Evolutionary conservation across 2,888 invertebrate species (phyloP).

Genomic region (Busseola fusca): DNA sequence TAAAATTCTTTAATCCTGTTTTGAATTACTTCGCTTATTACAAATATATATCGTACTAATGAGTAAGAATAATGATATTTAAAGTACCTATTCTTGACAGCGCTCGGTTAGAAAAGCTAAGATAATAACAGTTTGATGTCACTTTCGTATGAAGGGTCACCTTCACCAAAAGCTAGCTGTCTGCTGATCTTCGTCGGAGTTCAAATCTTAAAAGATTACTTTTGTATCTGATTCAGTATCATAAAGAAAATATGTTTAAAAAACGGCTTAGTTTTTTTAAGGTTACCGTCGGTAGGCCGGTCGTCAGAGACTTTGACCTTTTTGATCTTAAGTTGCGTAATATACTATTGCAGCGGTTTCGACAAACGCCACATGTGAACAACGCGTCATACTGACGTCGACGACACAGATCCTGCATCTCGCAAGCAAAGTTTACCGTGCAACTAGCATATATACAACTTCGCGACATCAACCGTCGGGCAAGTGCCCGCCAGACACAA

Average conservation of each 20-base stretch:
- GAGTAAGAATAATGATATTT: background rate
- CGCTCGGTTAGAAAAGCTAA: constrained; percentile 8
- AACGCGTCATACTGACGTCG: too few relatives aligned
- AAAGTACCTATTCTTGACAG: constrained; percentile 1
- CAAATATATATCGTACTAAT: background rate
- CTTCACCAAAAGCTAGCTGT: background rate
- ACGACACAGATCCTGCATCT: too few relatives aligned
- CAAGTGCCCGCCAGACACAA: too few relatives aligned
- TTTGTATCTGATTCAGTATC: constrained; percentile 13
- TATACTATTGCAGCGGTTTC: too few relatives aligned
- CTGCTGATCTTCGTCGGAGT: background rate
- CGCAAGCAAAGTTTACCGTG: too few relatives aligned
- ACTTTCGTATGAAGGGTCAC: constrained; percentile 25
- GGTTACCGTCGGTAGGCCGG: background rate
- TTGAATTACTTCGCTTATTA: background rate
- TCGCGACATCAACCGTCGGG: too few relatives aligned
- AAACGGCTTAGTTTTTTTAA: background rate
- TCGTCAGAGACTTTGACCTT: background rate
- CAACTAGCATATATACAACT: too few relatives aligned
- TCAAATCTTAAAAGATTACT: constrained; percentile 1
- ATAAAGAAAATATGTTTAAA: background rate
- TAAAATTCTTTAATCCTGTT: background rate
- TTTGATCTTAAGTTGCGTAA: too few relatives aligned
- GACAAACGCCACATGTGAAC: too few relatives aligned
- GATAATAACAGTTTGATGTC: constrained; percentile 30